phyloP scores from a whole-genome alignment of 2,888 invertebrate species.

The Athalia rosae region DNA sequence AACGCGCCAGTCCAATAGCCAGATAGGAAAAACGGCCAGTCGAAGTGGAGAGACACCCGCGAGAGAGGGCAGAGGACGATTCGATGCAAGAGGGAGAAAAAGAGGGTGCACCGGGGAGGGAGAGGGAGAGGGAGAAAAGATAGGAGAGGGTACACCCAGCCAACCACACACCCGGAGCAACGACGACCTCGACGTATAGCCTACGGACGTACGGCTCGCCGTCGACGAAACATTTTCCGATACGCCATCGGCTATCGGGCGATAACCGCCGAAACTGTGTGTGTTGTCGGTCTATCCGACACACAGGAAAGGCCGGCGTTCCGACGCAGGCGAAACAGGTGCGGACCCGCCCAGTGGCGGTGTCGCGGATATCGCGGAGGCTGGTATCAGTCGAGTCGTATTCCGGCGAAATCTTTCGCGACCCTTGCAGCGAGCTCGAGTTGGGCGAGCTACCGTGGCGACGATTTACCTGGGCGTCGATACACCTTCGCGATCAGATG shows the following conservation, averaged over 20 bases:
- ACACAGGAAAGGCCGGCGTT: conserved; percentile 3
- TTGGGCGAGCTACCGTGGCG: not conserved
- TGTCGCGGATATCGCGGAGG: not conserved
- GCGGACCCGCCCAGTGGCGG: conserved; percentile 35
- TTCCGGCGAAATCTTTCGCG: not conserved
- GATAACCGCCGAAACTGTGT: conserved; percentile 1
- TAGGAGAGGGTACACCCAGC: conserved; percentile 52
- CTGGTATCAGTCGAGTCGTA: not conserved
- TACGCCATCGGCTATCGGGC: conserved; percentile 29
- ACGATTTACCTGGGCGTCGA: not conserved
- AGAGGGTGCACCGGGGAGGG: conserved; percentile 46
- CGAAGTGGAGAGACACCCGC: conserved; percentile 48
- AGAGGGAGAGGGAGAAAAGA: conserved; percentile 52
- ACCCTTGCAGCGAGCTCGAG: not conserved
- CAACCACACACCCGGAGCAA: conserved; percentile 1
- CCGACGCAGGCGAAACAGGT: conserved; percentile 34
- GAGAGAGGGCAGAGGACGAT: conserved; percentile 49
- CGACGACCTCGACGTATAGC: too few relatives aligned
- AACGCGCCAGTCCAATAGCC: conserved; percentile 71
- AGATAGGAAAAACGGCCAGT: conserved; percentile 68
- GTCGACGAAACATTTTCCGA: conserved; percentile 30
- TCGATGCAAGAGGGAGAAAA: conserved; percentile 44
- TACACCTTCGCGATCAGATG: not conserved
- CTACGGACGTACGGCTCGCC: conserved; percentile 5
- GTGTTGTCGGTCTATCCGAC: not conserved